phyloP scores from a whole-genome alignment of 2,888 invertebrate genomes.

The Leptopilina syphax region DNA sequence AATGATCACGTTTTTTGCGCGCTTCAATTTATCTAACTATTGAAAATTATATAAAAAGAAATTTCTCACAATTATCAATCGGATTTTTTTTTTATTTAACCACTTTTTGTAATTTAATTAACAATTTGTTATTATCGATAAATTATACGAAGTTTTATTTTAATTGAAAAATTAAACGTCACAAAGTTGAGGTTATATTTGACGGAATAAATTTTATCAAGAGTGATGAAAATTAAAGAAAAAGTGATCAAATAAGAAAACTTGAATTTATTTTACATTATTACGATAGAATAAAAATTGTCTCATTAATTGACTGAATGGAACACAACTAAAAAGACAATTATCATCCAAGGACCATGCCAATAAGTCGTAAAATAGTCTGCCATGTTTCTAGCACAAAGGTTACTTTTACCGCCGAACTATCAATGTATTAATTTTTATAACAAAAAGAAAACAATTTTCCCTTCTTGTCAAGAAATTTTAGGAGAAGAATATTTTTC shows the following conservation, averaged over 20 bases:
- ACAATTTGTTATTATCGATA: not conserved
- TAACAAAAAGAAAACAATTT: not conserved
- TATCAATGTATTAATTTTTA: not conserved
- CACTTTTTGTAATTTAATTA: too few species aligned
- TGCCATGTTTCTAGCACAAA: conserved; percentile 21
- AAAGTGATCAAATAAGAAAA: too few species aligned
- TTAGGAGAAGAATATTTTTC: not conserved
- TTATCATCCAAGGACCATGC: conserved; percentile 17
- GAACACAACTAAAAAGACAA: not conserved
- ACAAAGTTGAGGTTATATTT: not conserved
- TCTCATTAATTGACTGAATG: too few species aligned
- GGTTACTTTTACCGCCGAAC: conserved; percentile 11
- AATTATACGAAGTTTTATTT: not conserved
- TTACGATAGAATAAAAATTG: not conserved
- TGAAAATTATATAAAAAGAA: too few species aligned
- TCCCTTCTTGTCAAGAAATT: not conserved
- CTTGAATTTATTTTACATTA: too few species aligned
- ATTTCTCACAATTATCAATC: too few species aligned
- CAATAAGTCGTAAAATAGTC: conserved; percentile 27
- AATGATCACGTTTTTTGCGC: too few species aligned
- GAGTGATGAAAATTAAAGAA: not conserved
- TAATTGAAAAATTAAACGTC: not conserved
- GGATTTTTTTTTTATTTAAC: too few species aligned
- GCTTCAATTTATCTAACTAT: too few species aligned
- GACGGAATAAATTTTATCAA: too few species aligned